Base-by-base conservation (phyloP, 2,797 vertebrate genomes). In the Macroramphosus scolopax region DNA sequence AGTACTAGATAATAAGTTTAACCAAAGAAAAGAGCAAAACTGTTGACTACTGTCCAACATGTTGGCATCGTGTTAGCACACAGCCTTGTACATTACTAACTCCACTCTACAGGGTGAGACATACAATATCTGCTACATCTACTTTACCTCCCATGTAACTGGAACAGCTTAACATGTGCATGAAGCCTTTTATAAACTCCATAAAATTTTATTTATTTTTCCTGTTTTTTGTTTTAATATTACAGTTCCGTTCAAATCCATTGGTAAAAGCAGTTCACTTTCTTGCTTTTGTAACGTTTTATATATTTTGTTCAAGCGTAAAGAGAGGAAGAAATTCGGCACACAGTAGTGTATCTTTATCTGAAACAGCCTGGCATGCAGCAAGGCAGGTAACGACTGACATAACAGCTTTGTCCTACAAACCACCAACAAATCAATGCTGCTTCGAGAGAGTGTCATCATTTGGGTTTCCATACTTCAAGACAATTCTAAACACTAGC, bases 401-500 rank as follows among this genome's bases (percentile, higher is more conserved):
- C 63, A 62, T 69, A 57, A 62, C 62, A 57, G 55, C 62, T 67
- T 78, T 84, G 73, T 74, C 75, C 63, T 45, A 67, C 81, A 86
- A 87, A 86, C 79, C 81, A 82, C 53, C 51, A 71, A n/a, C 80
- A 84, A 80, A 85, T 81, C 81, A 82, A 81, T 84, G 76, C 35
- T 17, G 43, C 44, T 45, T 25, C 43, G 15, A 25, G 5, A 22
- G 26, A 1, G 36, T 15, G 31, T n/a, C 3, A 17, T 34, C n/a
- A n/a, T n/a, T n/a, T n/a, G n/a, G n/a, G n/a, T n/a, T n/a, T n/a
- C n/a, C n/a, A n/a, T n/a, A n/a, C n/a, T n/a, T n/a, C n/a, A n/a
- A n/a, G n/a, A n/a, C n/a, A n/a, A n/a, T n/a, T n/a, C n/a, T n/a
- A n/a, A n/a, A n/a, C n/a, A n/a, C n/a, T n/a, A n/a, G n/a, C n/a